phyloP scores from a whole-genome alignment of 1,140 invertebrate species.

The Bradysia coprophila region DNA sequence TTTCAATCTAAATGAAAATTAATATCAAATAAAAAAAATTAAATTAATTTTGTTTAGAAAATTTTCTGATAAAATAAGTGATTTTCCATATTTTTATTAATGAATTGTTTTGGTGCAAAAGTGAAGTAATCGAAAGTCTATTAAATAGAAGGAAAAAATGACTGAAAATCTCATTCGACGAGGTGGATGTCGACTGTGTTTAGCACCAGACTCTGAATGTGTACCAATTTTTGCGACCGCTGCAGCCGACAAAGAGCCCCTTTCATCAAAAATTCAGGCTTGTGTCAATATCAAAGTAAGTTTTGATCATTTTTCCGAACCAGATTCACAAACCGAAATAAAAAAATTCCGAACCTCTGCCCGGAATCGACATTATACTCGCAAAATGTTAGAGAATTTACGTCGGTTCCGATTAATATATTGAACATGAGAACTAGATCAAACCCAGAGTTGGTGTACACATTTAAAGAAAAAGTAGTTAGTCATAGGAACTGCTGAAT shows the following conservation, averaged over 20 bases:
- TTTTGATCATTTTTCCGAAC: too few species aligned
- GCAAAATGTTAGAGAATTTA: conserved; percentile 6
- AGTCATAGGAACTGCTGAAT: background rate
- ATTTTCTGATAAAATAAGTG: too few species aligned
- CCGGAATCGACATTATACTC: conserved; percentile 10
- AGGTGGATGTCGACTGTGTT: conserved; percentile 21
- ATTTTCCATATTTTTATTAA: too few species aligned
- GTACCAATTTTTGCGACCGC: conserved; percentile 24
- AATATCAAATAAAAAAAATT: too few species aligned
- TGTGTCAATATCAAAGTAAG: conserved; percentile 24
- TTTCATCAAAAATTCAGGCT: conserved; percentile 20
- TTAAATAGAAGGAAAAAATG: too few species aligned
- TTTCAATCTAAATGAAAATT: too few species aligned
- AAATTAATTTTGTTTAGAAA: too few species aligned
- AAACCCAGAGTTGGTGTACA: too few species aligned
- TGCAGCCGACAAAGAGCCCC: conserved; percentile 23
- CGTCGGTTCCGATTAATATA: conserved; percentile 3
- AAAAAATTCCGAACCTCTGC: conserved; percentile 4
- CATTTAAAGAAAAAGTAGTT: too few species aligned
- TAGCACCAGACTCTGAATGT: conserved; percentile 21
- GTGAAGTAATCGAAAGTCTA: too few species aligned
- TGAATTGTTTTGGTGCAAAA: too few species aligned
- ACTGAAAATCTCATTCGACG: background rate
- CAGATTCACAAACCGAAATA: background rate
- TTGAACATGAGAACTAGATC: too few species aligned